phyloP scores from a whole-genome alignment of 2,113 vertebrate species.

The Tautogolabrus adspersus region DNA sequence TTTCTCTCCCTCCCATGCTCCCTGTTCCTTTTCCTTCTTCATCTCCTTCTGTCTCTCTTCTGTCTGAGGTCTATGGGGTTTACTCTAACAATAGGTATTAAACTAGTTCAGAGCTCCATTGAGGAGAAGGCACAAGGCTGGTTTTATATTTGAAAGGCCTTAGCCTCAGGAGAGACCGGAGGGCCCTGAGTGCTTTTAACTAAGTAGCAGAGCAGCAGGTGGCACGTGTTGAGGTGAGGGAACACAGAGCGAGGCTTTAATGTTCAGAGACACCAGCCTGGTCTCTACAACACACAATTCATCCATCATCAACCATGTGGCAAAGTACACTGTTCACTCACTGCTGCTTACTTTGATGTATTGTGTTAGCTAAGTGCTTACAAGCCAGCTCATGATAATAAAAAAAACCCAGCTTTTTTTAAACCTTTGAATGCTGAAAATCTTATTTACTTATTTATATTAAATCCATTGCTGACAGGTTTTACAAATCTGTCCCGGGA shows the following conservation, averaged over 20 bases:
- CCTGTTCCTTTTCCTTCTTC: constrained; percentile 23
- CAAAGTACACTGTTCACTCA: constrained; percentile 13
- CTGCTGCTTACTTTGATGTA: constrained; percentile 17
- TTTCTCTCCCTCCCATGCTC: constrained; percentile 24
- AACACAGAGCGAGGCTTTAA: constrained; percentile 30
- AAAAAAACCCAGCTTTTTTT: background rate
- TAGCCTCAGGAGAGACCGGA: constrained; percentile 62
- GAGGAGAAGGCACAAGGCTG: constrained; percentile 64
- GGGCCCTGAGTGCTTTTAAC: constrained; percentile 63
- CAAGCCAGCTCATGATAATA: constrained; percentile 3
- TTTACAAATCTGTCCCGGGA: background rate
- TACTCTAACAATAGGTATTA: constrained; percentile 81
- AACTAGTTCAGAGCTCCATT: constrained; percentile 81
- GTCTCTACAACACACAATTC: constrained; percentile 25
- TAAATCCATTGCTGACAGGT: background rate
- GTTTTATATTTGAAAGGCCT: constrained; percentile 74
- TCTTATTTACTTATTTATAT: background rate
- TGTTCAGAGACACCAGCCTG: constrained; percentile 36
- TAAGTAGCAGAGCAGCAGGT: constrained; percentile 60
- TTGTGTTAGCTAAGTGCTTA: constrained; percentile 2
- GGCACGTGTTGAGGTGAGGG: constrained; percentile 45
- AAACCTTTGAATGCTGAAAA: background rate
- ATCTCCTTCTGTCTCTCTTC: constrained; percentile 38
- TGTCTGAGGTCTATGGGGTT: constrained; percentile 70
- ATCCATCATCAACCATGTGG: constrained; percentile 23